These are phyloP conservation scores for Drosophila burlai DNA, from an alignment of 1,140 invertebrate genomes.

Conservation along the genomic window DNA sequence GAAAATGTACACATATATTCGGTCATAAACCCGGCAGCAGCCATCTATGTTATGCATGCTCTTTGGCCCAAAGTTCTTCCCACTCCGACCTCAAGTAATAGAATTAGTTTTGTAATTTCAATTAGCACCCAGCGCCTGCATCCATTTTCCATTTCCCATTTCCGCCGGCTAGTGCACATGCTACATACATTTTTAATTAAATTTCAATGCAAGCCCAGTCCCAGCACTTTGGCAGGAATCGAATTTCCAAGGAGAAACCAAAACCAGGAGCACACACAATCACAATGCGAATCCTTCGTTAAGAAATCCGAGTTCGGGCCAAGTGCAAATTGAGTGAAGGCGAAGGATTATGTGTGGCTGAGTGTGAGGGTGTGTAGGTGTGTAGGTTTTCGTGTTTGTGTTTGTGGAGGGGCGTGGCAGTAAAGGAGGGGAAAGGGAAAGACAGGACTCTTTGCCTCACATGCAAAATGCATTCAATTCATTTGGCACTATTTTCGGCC, in stretches of 20 bases:
- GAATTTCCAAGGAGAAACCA: constrained; percentile 22
- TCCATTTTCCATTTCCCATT: constrained; percentile 20
- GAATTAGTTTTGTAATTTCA: constrained; percentile 39
- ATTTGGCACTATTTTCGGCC: constrained; percentile 6
- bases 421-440: neutral
- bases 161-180: constrained; percentile 31
- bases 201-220: constrained; percentile 40
- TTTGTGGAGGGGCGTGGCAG: constrained; percentile 8
- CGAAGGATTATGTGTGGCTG: constrained; percentile 7
- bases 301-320: constrained; percentile 22
- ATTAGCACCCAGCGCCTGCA: constrained; percentile 29
- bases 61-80: constrained; percentile 1
- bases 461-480: constrained; percentile 62
- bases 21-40: constrained; percentile 4
- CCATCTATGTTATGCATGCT: constrained; percentile 2
- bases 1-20: neutral
- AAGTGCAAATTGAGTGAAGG: constrained; percentile 18
- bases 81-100: constrained; percentile 13
- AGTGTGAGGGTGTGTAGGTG: neutral
- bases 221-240: constrained; percentile 36
- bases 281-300: constrained; percentile 20
- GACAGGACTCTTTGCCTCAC: constrained; percentile 11
- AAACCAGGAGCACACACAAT: neutral
- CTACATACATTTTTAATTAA: constrained; percentile 60
- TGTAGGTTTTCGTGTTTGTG: neutral